These are phyloP conservation scores for Mionectes olivaceus DNA, from an alignment of 2,797 vertebrate genomes.

Conservation along the genomic window DNA sequence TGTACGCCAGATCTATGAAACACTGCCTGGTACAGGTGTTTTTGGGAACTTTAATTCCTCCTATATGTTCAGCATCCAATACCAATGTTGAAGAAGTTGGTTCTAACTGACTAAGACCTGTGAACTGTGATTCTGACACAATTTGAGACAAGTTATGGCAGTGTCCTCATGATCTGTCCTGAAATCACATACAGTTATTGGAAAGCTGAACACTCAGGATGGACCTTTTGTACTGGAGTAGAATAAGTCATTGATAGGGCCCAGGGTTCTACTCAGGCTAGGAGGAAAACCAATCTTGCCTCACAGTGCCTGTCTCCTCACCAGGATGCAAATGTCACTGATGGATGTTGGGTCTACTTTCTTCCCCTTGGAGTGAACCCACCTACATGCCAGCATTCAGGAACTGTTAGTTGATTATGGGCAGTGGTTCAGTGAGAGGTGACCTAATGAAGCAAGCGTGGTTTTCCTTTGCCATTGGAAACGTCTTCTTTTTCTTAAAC, in stretches of 20 bases:
- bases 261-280: not conserved
- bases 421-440: not conserved
- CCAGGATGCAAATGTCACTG: not conserved
- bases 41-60: not conserved
- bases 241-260: not conserved
- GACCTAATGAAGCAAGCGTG: not conserved
- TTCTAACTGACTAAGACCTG: not conserved
- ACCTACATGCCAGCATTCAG: not conserved
- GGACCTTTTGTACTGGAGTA: fast-evolving
- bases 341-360: not conserved
- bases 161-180: not conserved
- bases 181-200: not conserved
- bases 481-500: not conserved
- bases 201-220: not conserved
- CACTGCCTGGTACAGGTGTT: fast-evolving
- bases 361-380: not conserved
- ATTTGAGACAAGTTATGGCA: not conserved
- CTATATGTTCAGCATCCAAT: not conserved
- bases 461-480: not conserved
- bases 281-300: not conserved
- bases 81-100: not conserved
- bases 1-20: fast-evolving
- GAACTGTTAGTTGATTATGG: not conserved
- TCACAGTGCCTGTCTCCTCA: not conserved
- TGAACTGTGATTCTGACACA: not conserved